Evolutionary conservation across 2,113 vertebrate species (phyloP), one percentile per base, ranked within the genome.

Genomic region (Phasianus colchicus): DNA sequence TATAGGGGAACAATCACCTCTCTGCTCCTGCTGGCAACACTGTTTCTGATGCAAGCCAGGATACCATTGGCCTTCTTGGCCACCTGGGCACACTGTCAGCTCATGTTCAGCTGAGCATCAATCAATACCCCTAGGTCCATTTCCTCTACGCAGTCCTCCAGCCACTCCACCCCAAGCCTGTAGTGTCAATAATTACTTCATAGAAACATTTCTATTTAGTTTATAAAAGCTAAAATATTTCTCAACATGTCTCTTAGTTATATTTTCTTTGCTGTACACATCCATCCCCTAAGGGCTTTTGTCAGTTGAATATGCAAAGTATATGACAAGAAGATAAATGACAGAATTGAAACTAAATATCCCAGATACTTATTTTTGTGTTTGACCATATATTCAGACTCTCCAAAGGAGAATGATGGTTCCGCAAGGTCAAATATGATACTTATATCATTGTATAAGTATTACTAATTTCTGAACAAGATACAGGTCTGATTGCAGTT

Each of bases 401-500:
- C 61, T 45, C 22, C 32, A 63, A 54, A 36, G 71, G 25, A 64
- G 5, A 50, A 13, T 48, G 71, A 43, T 43, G 7, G 1, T 57
- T 65, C 64, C 83, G 2, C 5, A 66, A 24, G 4, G 10, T 67
- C 34, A 82, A 50, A 64, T 3, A 5, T 16, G 5, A 4, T 58
- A 5, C 3, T 58, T 2, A 24, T 42, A 57, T 83, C 57, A 38
- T 11, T 38, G 38, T 38, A 38, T 38, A 38, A 38, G 38, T 65
- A 61, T 27, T 12, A 7, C 7, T 72, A 69, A 29, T 4, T 38
- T 83, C 24, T 45, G 42, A 72, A 55, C 3, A 9, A 43, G 22
- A 19, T 4, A 10, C 4, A 8, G 43, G 4, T 60, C 2, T 74
- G 4, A 1, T 12, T 63, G 6, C 6, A 40, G 11, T 45, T 58